Evolutionary conservation across 2,888 invertebrate genomes (phyloP).

Genomic region (Amphimallon solstitiale): DNA sequence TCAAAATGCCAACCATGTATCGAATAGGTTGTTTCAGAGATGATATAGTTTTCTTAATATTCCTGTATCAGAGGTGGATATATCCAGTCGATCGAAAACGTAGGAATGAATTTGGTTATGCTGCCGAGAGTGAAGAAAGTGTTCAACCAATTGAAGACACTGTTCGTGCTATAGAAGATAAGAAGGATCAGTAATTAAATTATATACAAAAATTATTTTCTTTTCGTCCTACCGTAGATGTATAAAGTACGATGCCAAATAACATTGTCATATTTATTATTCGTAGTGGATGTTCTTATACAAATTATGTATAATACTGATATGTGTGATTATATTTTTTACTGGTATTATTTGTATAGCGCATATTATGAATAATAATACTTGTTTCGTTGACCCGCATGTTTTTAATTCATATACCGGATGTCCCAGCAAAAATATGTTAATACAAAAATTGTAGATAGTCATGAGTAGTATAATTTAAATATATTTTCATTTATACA

Average conservation of each 20-base stretch:
- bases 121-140: conserved; percentile 72
- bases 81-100: conserved; percentile 96
- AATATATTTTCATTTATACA: too few species aligned
- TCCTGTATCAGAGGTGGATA: conserved; percentile 98
- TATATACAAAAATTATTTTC: too few species aligned
- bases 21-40: conserved; percentile 97
- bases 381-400: too few species aligned
- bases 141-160: conserved; percentile 27
- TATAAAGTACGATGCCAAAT: too few species aligned
- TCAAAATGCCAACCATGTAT: conserved; percentile 99
- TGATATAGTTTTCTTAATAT: conserved; percentile 98
- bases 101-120: conserved; percentile 98
- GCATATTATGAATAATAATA: too few species aligned
- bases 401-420: too few species aligned
- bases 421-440: too few species aligned
- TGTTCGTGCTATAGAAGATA: conserved; percentile 46
- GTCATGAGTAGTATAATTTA: too few species aligned
- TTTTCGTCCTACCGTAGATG: too few species aligned
- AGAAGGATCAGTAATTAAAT: conserved; percentile 40
- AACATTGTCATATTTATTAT: neutral
- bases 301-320: conserved; percentile 11
- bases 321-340: neutral
- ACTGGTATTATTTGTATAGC: too few species aligned
- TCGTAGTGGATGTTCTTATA: conserved; percentile 22
- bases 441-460: too few species aligned